Conservation (phyloP, 2,113 vertebrate species). For the Coptodon bakossiorum region DNA sequence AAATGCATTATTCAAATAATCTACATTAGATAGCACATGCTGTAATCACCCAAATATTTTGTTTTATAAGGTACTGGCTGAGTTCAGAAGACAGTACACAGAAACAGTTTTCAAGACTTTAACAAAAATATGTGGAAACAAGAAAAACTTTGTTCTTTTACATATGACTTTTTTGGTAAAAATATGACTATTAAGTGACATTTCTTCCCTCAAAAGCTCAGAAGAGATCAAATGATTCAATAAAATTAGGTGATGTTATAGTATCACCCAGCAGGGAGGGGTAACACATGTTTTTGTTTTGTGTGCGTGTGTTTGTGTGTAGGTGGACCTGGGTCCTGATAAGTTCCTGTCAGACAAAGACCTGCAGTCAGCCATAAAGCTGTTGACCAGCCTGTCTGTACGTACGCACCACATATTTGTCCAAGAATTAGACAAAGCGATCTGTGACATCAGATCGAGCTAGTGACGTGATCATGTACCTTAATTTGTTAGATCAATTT, state of each 20-base stretch:
- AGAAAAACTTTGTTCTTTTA: neutral
- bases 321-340: constrained; percentile 97
- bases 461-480: neutral
- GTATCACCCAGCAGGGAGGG: neutral
- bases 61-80: neutral
- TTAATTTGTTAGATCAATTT: neutral
- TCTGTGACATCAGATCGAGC: neutral
- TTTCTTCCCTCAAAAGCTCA: neutral
- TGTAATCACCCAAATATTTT: neutral
- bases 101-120: neutral
- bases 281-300: neutral
- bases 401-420: constrained; percentile 47
- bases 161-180: neutral
- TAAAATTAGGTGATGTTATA: neutral
- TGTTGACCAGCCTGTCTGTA: constrained; percentile 84
- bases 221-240: neutral
- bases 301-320: neutral
- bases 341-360: constrained; percentile 95
- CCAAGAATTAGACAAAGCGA: neutral
- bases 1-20: neutral
- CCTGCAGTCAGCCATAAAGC: constrained; percentile 88
- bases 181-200: neutral
- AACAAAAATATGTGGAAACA: neutral
- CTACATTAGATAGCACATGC: neutral
- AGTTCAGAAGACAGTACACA: neutral